phyloP scores from a whole-genome alignment of 1,140 invertebrate species.

The Mercenaria mercenaria region DNA sequence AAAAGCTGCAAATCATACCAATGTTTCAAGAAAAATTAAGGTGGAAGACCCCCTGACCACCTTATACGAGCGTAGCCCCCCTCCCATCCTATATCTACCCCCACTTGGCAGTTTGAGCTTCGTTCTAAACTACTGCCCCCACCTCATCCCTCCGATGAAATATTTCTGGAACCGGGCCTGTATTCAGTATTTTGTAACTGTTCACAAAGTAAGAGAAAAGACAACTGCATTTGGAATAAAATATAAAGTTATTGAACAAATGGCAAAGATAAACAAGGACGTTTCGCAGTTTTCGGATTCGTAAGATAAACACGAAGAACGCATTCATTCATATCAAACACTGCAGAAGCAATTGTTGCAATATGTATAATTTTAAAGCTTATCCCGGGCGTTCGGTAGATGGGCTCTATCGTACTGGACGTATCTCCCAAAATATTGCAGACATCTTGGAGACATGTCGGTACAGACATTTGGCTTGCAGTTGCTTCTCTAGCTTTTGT shows the following conservation, averaged over 20 bases:
- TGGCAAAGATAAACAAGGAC: background rate
- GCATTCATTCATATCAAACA: background rate
- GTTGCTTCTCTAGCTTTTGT: slow-evolving; percentile 6
- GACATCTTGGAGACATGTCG: background rate
- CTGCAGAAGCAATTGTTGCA: background rate
- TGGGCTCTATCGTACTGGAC: background rate
- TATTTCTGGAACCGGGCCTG: too few relatives aligned
- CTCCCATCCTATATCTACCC: too few relatives aligned
- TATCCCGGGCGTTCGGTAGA: background rate
- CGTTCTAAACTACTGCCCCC: too few relatives aligned
- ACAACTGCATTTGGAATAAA: too few relatives aligned
- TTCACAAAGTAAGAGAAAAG: too few relatives aligned
- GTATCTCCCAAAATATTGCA: slow-evolving; percentile 6
- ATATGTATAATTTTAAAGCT: background rate
- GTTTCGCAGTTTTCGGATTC: background rate
- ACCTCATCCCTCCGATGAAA: too few relatives aligned
- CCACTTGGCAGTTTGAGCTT: too few relatives aligned
- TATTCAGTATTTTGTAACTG: too few relatives aligned
- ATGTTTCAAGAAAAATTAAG: too few relatives aligned
- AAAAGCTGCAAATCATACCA: too few relatives aligned
- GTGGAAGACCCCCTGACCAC: too few relatives aligned
- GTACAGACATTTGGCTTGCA: background rate
- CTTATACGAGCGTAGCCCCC: too few relatives aligned
- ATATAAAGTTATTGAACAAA: slow-evolving; percentile 19
- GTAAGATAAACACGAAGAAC: background rate